These are phyloP conservation scores for Drosophila gunungcola DNA, from an alignment of 1,140 invertebrate species.

Conservation along the genomic window DNA sequence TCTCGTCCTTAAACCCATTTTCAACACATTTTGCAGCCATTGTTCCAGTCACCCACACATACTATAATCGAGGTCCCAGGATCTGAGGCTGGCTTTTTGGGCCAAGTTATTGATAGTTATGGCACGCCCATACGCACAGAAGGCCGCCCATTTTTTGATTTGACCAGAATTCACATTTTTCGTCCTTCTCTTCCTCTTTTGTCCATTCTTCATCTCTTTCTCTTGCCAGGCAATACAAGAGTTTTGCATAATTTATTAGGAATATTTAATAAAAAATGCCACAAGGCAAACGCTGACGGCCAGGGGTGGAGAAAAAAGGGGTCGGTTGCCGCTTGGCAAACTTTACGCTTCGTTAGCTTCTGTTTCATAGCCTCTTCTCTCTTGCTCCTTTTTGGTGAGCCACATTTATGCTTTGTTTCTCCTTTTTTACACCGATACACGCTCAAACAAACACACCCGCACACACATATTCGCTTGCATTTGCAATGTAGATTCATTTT, in stretches of 20 bases:
- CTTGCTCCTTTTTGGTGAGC: constrained; percentile 52
- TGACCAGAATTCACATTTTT: constrained; percentile 45
- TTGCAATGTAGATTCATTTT: constrained; percentile 81
- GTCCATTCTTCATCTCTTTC: constrained; percentile 1
- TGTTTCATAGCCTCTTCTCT: constrained; percentile 31
- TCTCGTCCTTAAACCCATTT: constrained; percentile 38
- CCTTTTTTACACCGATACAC: constrained; percentile 27
- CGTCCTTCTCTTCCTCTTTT: not conserved
- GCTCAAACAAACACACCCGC: constrained; percentile 5
- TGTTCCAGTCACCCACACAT: constrained; percentile 8
- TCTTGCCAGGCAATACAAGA: constrained; percentile 65
- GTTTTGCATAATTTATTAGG: constrained; percentile 82
- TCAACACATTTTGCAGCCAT: constrained; percentile 24
- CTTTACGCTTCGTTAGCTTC: constrained; percentile 81
- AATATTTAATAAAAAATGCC: constrained; percentile 82
- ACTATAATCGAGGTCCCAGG: not conserved
- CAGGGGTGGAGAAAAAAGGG: constrained; percentile 15
- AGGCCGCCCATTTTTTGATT: constrained; percentile 59
- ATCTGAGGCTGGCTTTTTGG: constrained; percentile 41
- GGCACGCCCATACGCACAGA: constrained; percentile 59
- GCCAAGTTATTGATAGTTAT: constrained; percentile 79
- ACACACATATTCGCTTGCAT: constrained; percentile 56
- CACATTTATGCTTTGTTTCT: constrained; percentile 79
- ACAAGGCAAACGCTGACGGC: constrained; percentile 67
- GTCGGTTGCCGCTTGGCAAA: constrained; percentile 63